Conservation (phyloP, 2,797 vertebrate genomes). For the Clarias platycephalus region DNA sequence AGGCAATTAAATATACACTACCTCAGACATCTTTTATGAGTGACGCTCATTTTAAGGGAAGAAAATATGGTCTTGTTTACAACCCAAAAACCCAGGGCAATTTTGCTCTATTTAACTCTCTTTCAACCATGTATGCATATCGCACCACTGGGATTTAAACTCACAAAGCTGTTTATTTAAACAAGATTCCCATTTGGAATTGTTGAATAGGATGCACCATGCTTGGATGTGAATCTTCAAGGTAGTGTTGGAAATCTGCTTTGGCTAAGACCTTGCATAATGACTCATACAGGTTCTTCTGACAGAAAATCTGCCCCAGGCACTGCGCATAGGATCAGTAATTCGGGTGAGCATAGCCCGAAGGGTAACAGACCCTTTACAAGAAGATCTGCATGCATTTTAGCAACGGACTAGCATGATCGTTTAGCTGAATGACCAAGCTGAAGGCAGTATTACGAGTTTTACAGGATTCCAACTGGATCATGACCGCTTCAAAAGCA, state of each 20-base stretch:
- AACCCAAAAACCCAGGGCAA: neutral
- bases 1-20: neutral
- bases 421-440: no score
- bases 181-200: neutral
- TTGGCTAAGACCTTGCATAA: neutral
- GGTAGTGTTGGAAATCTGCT: neutral
- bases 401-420: no score
- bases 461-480: no score
- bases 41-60: neutral
- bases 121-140: no score
- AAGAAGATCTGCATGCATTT: no score
- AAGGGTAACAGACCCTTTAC: no score
- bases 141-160: neutral
- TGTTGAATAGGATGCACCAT: neutral
- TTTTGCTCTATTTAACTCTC: neutral
- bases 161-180: neutral
- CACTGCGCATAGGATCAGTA: neutral
- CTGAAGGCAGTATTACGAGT: no score
- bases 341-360: no score
- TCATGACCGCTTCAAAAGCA: no score
- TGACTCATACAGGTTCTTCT: neutral
- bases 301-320: slow-evolving; percentile 6
- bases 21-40: neutral
- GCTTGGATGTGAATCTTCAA: neutral
- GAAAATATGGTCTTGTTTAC: neutral